Conservation (phyloP, 2,888 invertebrate genomes). For the Spodoptera picta region DNA sequence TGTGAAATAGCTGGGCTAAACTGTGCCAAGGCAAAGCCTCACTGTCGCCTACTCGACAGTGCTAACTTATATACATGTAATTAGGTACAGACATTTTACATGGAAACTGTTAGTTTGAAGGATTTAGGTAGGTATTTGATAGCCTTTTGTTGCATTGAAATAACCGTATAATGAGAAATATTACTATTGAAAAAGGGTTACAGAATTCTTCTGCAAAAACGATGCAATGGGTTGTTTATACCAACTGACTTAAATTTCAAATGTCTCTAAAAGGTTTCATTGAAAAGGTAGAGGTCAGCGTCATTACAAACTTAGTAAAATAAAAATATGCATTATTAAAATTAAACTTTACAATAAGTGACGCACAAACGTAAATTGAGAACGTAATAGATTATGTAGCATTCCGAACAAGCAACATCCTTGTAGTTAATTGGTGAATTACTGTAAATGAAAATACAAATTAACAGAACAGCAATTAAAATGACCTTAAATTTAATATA, state of each 20-base stretch:
- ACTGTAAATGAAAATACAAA: too few species aligned
- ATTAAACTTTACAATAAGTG: too few species aligned
- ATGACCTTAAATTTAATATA: slow-evolving; percentile 16
- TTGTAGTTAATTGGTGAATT: too few species aligned
- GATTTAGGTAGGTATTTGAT: neutral
- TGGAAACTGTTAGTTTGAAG: slow-evolving; percentile 19
- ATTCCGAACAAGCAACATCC: too few species aligned
- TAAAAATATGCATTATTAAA: too few species aligned
- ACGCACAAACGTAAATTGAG: too few species aligned
- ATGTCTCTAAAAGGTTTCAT: too few species aligned
- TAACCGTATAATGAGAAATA: neutral
- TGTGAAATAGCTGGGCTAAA: slow-evolving; percentile 62
- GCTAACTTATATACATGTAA: slow-evolving; percentile 47
- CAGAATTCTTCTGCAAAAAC: too few species aligned
- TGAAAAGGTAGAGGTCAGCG: too few species aligned
- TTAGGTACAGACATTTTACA: slow-evolving; percentile 39
- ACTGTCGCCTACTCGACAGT: slow-evolving; percentile 56
- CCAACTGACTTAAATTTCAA: too few species aligned
- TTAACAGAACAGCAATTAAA: slow-evolving; percentile 3
- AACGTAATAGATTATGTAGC: too few species aligned
- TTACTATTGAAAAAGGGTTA: neutral
- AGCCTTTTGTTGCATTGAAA: neutral
- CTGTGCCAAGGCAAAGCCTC: slow-evolving; percentile 68
- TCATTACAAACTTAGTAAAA: too few species aligned
- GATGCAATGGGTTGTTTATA: neutral